phyloP scores from a whole-genome alignment of 2,113 vertebrate genomes.

The Pitta sordida region DNA sequence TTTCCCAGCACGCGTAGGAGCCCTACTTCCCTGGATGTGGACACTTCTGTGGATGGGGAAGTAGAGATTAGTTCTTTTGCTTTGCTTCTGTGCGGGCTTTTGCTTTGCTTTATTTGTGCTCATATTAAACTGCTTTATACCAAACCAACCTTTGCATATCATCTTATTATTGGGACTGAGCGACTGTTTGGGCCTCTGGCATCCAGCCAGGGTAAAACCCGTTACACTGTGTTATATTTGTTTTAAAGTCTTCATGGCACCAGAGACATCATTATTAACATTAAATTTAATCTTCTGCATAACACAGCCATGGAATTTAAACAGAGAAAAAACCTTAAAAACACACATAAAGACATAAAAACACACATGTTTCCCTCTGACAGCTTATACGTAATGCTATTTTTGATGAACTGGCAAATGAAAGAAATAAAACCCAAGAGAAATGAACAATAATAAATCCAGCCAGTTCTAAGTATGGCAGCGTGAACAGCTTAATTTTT shows the following conservation, averaged over 20 bases:
- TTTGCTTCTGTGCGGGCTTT: too few species aligned
- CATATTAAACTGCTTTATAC: too few species aligned
- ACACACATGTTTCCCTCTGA: background rate
- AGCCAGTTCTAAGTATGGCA: background rate
- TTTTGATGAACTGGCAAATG: background rate
- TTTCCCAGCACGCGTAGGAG: too few species aligned
- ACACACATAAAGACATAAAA: background rate
- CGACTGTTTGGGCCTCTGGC: too few species aligned
- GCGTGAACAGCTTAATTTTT: background rate
- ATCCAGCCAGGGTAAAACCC: too few species aligned
- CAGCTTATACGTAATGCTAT: background rate
- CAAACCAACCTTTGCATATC: too few species aligned
- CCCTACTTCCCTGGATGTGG: too few species aligned
- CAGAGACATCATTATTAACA: background rate
- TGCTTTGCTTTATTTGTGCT: too few species aligned
- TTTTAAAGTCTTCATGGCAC: background rate
- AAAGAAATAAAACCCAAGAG: background rate
- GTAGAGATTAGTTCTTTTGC: too few species aligned
- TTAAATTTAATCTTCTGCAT: background rate
- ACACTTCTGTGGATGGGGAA: too few species aligned
- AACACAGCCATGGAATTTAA: background rate
- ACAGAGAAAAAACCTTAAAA: background rate
- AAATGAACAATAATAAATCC: background rate
- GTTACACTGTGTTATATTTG: too few species aligned
- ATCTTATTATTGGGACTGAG: too few species aligned